These are phyloP conservation scores for Sclerurus mexicanus DNA, from an alignment of 2,113 vertebrate species.

Conservation along the genomic window DNA sequence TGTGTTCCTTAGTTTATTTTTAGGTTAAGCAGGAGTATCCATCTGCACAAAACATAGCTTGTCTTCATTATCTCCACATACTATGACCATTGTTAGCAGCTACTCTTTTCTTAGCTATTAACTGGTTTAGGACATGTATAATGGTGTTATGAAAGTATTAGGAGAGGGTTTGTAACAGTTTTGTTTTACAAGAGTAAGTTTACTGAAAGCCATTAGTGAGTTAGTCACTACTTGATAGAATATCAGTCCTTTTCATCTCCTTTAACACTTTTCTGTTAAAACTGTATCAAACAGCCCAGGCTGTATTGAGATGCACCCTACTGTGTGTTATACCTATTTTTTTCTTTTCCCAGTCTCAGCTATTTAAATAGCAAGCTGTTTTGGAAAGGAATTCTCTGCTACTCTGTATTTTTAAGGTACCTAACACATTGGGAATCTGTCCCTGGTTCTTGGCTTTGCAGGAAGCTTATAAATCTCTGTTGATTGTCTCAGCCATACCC, in stretches of 20 bases:
- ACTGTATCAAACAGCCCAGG: neutral
- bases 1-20: neutral
- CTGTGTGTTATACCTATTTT: neutral
- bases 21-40: neutral
- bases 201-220: neutral
- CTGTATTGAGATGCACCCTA: neutral
- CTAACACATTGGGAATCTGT: neutral
- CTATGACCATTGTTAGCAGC: neutral
- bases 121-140: rapidly evolving
- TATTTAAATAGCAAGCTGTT: neutral
- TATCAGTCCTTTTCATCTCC: neutral
- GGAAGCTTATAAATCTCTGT: neutral
- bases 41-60: neutral
- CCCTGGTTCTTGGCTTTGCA: neutral
- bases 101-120: neutral
- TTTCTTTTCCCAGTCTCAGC: neutral
- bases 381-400: neutral
- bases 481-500: neutral
- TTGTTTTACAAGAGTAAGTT: neutral
- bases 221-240: neutral
- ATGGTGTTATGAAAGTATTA: neutral
- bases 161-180: neutral
- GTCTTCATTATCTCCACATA: neutral
- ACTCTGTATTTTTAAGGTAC: neutral
- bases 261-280: neutral